phyloP scores from a whole-genome alignment of 2,888 invertebrate genomes.

The Drosophila rubida region DNA sequence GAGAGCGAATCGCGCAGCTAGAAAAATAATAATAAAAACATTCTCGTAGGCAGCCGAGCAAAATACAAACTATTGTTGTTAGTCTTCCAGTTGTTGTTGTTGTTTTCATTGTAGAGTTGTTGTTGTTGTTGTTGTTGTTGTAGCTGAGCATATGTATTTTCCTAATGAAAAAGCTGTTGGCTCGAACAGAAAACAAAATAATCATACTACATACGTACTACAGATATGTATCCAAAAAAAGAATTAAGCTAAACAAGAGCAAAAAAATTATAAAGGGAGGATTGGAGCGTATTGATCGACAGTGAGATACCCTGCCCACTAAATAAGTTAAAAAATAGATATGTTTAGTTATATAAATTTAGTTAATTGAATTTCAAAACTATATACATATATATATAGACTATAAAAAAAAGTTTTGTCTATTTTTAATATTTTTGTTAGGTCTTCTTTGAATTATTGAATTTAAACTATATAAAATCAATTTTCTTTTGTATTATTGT shows the following conservation, averaged over 20 bases:
- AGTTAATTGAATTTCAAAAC: too few relatives aligned
- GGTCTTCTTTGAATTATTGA: too few relatives aligned
- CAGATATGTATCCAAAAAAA: slow-evolving; percentile 51
- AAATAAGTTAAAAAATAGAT: too few relatives aligned
- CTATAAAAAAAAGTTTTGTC: neutral
- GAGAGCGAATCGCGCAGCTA: slow-evolving; percentile 61
- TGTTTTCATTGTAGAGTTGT: slow-evolving; percentile 4
- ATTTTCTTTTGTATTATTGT: too few relatives aligned
- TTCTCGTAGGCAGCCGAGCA: slow-evolving; percentile 28
- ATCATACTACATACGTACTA: slow-evolving; percentile 50
- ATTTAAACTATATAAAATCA: too few relatives aligned
- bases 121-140: slow-evolving; percentile 36
- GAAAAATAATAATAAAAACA: slow-evolving; percentile 65
- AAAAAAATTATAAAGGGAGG: slow-evolving; percentile 16
- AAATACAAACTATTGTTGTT: slow-evolving; percentile 53
- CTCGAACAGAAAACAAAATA: slow-evolving; percentile 59
- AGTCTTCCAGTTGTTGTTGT: slow-evolving; percentile 8
- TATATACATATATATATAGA: too few relatives aligned
- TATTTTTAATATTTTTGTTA: too few relatives aligned
- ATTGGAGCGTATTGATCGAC: neutral
- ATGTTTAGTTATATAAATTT: too few relatives aligned
- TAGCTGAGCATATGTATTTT: slow-evolving; percentile 53
- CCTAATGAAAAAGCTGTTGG: slow-evolving; percentile 66
- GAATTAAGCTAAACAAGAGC: slow-evolving; percentile 40
- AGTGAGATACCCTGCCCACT: slow-evolving; percentile 14